phyloP scores from a whole-genome alignment of 2,113 vertebrate species.

The Dicerorhinus sumatrensis region DNA sequence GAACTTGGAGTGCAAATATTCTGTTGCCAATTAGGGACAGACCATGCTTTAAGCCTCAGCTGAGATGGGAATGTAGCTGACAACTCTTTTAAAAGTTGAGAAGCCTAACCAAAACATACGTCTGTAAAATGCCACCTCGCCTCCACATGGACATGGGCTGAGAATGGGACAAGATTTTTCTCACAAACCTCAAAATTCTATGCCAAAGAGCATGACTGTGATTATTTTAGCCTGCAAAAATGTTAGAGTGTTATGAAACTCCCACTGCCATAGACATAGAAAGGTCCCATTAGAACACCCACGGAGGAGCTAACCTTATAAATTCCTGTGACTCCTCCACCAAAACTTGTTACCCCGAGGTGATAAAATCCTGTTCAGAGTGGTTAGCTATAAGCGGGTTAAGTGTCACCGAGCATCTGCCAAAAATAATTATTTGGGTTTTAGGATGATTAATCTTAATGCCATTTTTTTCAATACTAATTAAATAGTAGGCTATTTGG shows the following conservation, averaged over 20 bases:
- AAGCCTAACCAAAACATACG: conserved; percentile 80
- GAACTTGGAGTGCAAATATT: conserved; percentile 80
- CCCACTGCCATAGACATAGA: not conserved
- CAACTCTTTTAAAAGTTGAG: conserved; percentile 83
- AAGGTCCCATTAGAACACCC: not conserved
- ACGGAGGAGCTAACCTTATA: not conserved
- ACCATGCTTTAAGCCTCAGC: conserved; percentile 77
- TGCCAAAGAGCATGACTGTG: conserved; percentile 81
- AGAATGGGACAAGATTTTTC: conserved; percentile 78
- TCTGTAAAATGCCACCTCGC: conserved; percentile 80
- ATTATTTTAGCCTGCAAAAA: conserved; percentile 78
- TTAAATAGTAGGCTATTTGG: not conserved
- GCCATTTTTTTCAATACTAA: not conserved
- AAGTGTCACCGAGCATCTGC: not conserved
- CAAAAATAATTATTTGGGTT: not conserved
- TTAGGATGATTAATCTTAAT: conserved; percentile 12
- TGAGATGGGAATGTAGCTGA: conserved; percentile 78
- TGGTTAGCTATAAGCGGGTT: not conserved
- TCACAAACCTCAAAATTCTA: conserved; percentile 75
- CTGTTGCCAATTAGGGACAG: conserved; percentile 83
- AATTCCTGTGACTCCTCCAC: not conserved
- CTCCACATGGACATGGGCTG: conserved; percentile 80
- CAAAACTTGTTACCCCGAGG: not conserved
- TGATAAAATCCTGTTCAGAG: not conserved
- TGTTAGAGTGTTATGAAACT: conserved; percentile 67